Evolutionary conservation across 2,113 vertebrate genomes (phyloP).

Genomic region (Eolophus roseicapilla): DNA sequence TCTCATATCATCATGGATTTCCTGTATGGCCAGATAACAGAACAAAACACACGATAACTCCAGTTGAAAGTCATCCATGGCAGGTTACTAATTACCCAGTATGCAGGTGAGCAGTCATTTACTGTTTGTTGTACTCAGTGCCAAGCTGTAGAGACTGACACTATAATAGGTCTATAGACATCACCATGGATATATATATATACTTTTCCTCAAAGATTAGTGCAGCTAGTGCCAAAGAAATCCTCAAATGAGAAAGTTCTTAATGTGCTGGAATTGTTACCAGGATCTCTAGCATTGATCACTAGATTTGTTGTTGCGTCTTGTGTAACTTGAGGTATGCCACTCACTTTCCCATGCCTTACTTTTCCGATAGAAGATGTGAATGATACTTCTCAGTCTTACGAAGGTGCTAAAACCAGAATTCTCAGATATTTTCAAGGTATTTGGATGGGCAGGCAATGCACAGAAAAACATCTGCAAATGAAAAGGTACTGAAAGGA

Average conservation of each 20-base stretch:
- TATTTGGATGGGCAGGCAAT: background rate
- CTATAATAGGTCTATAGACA: background rate
- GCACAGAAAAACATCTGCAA: background rate
- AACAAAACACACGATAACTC: background rate
- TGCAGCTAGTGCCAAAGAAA: background rate
- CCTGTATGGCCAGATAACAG: slow-evolving; percentile 13
- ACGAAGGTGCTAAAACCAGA: background rate
- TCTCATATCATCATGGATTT: background rate
- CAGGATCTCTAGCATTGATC: background rate
- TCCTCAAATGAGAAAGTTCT: background rate
- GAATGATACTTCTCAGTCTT: background rate
- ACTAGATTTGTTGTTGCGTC: background rate
- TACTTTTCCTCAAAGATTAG: background rate
- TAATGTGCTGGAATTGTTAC: background rate
- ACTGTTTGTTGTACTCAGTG: background rate
- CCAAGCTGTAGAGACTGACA: background rate
- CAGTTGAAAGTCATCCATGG: background rate
- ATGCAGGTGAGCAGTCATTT: background rate
- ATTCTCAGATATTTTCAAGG: background rate
- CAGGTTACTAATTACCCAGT: background rate
- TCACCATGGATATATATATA: background rate
- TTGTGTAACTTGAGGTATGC: background rate
- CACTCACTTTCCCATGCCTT: background rate
- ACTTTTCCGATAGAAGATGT: background rate
- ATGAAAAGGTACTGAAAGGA: background rate